Percentiles rank a stretch among this genome's conserved stretches.
These are phyloP conservation scores for Oreochromis mossambicus DNA, from an alignment of 2,797 vertebrate genomes.

Conservation along the genomic window DNA sequence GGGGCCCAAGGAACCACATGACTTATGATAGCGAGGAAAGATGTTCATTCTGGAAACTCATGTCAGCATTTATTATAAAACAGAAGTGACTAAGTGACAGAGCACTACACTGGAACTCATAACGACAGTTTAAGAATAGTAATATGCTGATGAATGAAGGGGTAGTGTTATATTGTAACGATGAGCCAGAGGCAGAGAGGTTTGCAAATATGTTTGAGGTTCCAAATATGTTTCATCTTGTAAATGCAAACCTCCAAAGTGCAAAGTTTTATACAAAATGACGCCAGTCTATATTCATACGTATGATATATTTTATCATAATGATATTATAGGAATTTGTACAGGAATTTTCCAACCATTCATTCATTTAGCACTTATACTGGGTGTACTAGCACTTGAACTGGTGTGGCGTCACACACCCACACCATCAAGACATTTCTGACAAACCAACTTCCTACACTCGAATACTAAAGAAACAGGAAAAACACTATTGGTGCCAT, in stretches of 20 bases:
- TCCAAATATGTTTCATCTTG: neutral
- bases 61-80: neutral
- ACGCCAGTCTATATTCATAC: too few relatives aligned
- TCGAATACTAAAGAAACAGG: neutral
- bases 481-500: neutral
- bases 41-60: neutral
- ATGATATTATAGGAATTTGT: neutral
- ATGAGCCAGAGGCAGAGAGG: neutral
- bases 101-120: neutral
- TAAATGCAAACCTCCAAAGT: neutral
- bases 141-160: neutral
- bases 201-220: too few relatives aligned
- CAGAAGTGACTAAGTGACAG: neutral
- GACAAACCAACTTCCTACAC: neutral
- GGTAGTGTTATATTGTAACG: rapidly evolving
- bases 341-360: neutral
- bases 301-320: neutral
- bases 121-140: neutral
- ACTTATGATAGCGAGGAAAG: neutral
- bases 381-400: too few relatives aligned
- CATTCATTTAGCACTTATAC: neutral
- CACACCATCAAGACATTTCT: too few relatives aligned
- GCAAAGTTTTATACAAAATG: too few relatives aligned
- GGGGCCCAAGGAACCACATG: neutral
- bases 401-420: neutral